Conservation (phyloP, 2,888 invertebrate species). For the Thysanoteuthis rhombus region DNA sequence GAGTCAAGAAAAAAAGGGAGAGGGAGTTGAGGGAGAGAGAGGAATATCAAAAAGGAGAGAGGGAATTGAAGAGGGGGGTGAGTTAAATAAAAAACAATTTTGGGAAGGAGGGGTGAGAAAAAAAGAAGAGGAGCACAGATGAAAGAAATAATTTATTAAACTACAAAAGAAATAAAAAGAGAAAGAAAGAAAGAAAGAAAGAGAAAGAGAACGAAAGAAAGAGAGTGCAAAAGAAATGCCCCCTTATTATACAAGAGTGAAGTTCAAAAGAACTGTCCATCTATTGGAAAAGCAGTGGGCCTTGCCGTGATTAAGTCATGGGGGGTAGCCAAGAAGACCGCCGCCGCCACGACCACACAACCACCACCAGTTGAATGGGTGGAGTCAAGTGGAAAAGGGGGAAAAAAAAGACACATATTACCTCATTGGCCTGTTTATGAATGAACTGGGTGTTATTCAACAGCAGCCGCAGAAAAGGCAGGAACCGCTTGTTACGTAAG, state of each 20-base stretch:
- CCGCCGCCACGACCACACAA: no score
- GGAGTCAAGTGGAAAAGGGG: background rate
- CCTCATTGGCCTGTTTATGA: background rate
- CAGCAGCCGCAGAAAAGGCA: background rate
- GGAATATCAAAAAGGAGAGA: background rate
- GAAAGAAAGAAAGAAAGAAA: background rate
- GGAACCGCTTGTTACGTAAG: background rate
- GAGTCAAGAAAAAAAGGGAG: background rate
- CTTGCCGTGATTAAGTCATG: background rate
- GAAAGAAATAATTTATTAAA: background rate
- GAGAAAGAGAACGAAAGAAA: background rate
- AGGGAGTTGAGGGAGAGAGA: background rate
- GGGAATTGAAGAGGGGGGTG: no score
- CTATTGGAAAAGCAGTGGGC: background rate
- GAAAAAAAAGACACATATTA: background rate
- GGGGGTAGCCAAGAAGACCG: no score
- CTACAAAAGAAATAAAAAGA: background rate
- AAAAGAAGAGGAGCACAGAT: background rate
- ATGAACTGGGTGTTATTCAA: background rate
- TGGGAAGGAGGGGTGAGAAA: no score
- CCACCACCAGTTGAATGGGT: slow-evolving; percentile 12
- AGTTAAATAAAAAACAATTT: no score
- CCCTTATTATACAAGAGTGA: background rate
- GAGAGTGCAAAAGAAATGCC: background rate
- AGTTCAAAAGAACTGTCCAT: background rate